Evolutionary conservation across 2,797 vertebrate genomes (phyloP), one percentile per base, ranked within the genome.

Genomic region (Argentina silus): DNA sequence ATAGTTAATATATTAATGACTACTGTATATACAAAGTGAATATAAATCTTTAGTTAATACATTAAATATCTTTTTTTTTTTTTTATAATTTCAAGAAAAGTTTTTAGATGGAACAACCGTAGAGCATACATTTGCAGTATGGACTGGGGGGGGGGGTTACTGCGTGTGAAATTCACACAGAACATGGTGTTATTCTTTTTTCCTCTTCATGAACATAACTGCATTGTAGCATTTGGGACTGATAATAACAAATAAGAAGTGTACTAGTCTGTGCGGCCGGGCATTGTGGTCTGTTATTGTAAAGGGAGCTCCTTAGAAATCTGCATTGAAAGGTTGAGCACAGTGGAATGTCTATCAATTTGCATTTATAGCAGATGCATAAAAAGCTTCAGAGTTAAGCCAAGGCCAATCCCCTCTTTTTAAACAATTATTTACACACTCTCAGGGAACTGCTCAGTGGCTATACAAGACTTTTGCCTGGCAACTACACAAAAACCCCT

Each of bases 31-130:
- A 94, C 93, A 94, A 93, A 87, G 91, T 90, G 90, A 90, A 93
- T 94, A 94, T 92, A 94, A 93, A 94, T 93, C 92, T 93, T 93
- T 92, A 90, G 90, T 93, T 92, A 92, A 92, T 92, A 93, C 84
- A 91, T 93, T 94, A 94, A 93, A 94, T 94, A 93, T 92, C 76
- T 79, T 90, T 71, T 70, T 78, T 85, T 75, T 80, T 7, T 81
- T 70, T 71, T 78, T 88, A 75, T 79, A 87, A 86, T 89, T 90
- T 87, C 80, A 90, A 85, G 92, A 90, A 92, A 90, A 83, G 82
- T 90, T 88, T 81, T 80, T 84, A 2, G 27, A 88, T 88, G 87
- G 84, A 92, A 87, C 85, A 87, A 90, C 82, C 81, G 80, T 85
- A 90, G 81, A 91, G 87, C 86, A 85, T 88, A 88, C 83, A 87